Percentiles rank a stretch among this genome's conserved stretches.
Conservation (phyloP, 1,140 invertebrate genomes). For the Drosophila mayri region DNA sequence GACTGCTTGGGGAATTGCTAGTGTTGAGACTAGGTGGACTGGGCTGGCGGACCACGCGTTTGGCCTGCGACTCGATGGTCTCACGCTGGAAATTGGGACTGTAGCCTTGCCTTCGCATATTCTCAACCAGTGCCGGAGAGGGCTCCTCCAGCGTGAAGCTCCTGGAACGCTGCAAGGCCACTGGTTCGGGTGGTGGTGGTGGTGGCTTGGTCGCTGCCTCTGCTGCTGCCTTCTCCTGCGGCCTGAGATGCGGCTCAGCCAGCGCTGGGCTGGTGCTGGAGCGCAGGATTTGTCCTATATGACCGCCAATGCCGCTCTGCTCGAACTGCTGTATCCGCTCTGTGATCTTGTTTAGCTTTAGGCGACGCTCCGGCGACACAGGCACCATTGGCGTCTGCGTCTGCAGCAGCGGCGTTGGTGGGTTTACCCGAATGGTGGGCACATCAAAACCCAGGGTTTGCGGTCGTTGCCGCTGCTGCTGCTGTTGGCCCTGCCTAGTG, state of each 20-base stretch:
- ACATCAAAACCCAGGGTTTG: conserved; percentile 21
- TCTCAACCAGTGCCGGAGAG: conserved; percentile 87
- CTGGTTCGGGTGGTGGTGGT: not conserved
- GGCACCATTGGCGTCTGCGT: not conserved
- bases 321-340: conserved; percentile 64
- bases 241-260: not conserved
- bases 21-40: conserved; percentile 30
- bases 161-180: conserved; percentile 85
- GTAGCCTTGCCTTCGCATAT: conserved; percentile 74
- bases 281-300: conserved; percentile 34
- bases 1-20: conserved; percentile 9
- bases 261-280: conserved; percentile 62
- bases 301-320: conserved; percentile 8
- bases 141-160: conserved; percentile 88
- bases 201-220: not conserved
- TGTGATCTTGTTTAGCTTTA: conserved; percentile 59
- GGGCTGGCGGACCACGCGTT: conserved; percentile 60
- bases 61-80: conserved; percentile 76
- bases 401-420: conserved; percentile 62
- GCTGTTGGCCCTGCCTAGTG: conserved; percentile 16
- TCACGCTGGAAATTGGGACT: conserved; percentile 51
- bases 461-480: conserved; percentile 32
- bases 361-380: conserved; percentile 16
- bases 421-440: conserved; percentile 73
- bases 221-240: too few species aligned